Evolutionary conservation across 2,113 vertebrate species (phyloP), one percentile per base, ranked within the genome.

Genomic region (Aegithalos caudatus): DNA sequence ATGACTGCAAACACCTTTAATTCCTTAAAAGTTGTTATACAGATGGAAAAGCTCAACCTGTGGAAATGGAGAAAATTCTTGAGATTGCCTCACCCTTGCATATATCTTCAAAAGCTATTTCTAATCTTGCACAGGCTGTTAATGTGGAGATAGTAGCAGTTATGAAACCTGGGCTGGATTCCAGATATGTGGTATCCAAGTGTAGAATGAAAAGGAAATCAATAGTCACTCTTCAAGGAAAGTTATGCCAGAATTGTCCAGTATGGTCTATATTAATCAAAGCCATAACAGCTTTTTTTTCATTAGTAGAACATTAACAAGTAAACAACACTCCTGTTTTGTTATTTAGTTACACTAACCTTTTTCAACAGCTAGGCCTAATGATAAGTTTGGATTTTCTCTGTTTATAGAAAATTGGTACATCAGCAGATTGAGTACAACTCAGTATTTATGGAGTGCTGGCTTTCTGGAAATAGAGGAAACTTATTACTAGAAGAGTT

Each of bases 281-380:
- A 96, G 45, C 72, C 10, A 4, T 96, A 96, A 94, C 96, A 96
- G 95, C 92, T 95, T 96, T 95, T 95, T 85, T 96, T 94, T 96
- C 96, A 97, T 97, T 96, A 94, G 88, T 81, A 69, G 95, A 92
- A 88, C 90, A 94, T 94, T 96, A 96, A 96, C 91, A 91, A 96
- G 95, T 97, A 97, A 97, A 96, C 94, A 97, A 96, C 95, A 96
- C 96, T 96, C 94, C 92, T 96, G 88, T 97, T 95, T 95, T 95
- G 90, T 96, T 97, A 95, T 96, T 96, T 95, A 93, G 88, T 91
- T 96, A 61, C 35, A 56, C 65, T 94, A 94, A 96, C 93, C 86
- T 96, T 96, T 97, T 94, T 93, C 82, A 86, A 79, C 95, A 96
- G 80, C 79, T 96, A 90, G 48, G 77, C 44, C 37, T 53, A 84